Percentiles rank a stretch among this genome's conserved stretches.
phyloP scores from a whole-genome alignment of 2,797 vertebrate species.

The Hafferia zeledoni region DNA sequence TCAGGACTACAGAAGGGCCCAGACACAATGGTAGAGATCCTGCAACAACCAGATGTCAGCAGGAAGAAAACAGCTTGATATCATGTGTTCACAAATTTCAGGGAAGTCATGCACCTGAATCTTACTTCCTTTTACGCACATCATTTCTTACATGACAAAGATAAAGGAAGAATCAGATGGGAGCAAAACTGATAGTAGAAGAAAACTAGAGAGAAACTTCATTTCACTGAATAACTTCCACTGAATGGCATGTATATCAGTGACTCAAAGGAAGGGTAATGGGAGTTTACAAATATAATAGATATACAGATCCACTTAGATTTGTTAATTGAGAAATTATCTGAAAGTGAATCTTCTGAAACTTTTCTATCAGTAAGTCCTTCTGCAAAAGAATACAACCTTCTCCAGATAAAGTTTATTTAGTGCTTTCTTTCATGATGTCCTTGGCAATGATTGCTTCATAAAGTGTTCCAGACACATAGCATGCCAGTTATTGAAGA shows the following conservation, averaged over 20 bases:
- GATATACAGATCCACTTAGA: background rate
- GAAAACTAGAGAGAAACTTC: background rate
- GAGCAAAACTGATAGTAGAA: background rate
- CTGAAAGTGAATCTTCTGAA: background rate
- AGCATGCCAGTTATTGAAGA: background rate
- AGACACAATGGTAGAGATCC: background rate
- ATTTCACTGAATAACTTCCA: background rate
- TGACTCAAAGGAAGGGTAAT: background rate
- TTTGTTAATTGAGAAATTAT: background rate
- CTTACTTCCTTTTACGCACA: background rate
- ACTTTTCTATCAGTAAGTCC: background rate
- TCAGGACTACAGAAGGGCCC: background rate
- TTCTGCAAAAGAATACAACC: background rate
- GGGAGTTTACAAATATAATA: background rate
- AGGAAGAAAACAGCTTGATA: background rate
- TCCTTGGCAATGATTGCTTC: background rate
- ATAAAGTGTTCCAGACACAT: background rate
- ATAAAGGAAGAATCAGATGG: background rate
- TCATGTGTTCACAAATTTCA: background rate
- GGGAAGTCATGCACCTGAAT: background rate
- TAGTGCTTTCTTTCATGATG: background rate
- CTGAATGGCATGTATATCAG: background rate
- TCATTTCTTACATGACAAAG: background rate
- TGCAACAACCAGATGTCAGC: background rate
- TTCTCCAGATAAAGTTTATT: background rate